Base-by-base conservation (phyloP, 2,888 invertebrate species). In the Apotomis capreana region DNA sequence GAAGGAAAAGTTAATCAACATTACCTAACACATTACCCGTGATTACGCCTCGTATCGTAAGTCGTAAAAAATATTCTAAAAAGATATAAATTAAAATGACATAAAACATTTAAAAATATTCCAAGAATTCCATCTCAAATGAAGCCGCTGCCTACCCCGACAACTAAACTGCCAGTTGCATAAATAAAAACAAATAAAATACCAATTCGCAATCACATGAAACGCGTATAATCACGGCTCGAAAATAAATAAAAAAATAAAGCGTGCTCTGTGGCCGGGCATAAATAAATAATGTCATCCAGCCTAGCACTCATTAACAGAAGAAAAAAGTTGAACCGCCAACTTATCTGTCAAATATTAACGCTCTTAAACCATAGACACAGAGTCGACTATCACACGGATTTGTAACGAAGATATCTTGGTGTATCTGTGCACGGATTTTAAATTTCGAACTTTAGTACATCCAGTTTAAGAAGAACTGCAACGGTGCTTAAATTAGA, bases 271-370 rank as follows among this genome's bases (percentile, higher is more conserved):
- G 80, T 80, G 80, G 80, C 80, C 78, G 73, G 79, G 87, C 89
- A 90, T 90, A 90, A 89, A 90, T 90, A 89, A 89, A 89, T 90
- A 89, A 89, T 88, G 88, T 88, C 88, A 87, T 89, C 88, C 84
- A 76, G 79, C 80, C 84, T 80, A 83, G 83, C 79, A 79, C 81
- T 82, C 81, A 82, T 83, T 78, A 84, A 81, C 78, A 75, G 68
- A 74, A 75, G 74, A 77, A 76, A 76, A 76, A 77, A 74, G 69
- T 73, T 74, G 73, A 74, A 62, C 54, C 65, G 54, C 55, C 46
- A 65, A 57, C 26, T 46, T 55, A 55, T 57, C 55, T 57, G 46
- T 26, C 12, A 36, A 46, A 57, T 9, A 65, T 36, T 46, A 57
- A 46, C 46, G 15, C 26, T 54, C 55, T 46, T 65, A 65, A 46